Base-by-base conservation (phyloP, 2,888 invertebrate genomes). In the Plemyria rubiginata region DNA sequence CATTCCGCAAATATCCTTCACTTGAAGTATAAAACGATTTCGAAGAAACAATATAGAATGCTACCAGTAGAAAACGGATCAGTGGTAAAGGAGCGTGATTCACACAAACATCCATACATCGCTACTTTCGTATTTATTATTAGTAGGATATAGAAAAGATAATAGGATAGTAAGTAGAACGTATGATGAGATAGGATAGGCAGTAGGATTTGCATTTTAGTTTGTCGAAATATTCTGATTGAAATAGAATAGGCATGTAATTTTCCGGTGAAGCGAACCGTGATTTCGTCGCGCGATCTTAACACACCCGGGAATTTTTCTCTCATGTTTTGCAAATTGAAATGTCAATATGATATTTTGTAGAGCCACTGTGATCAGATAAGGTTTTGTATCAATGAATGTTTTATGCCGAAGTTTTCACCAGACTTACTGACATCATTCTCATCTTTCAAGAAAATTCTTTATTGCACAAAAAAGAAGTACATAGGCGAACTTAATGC, bases 211-310 rank as follows among this genome's bases (percentile, higher is more conserved):
- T 15, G 45, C 16, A 45, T 45, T 16, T 16, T 49, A 38, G 36
- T 56, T 9, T 46, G 36, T 48, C 29, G 8, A 32, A 41, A 43
- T 43, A 38, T 48, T 60, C 36, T 52, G 61, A 51, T 55, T 57
- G 59, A 55, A 67, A 63, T 69, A 49, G 45, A 70, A 68, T 59
- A 60, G 67, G 68, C 60, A 68, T 66, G 67, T 68, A 75, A 76
- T 79, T 77, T 77, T 75, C 74, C 70, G 59, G 70, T 28, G 65
- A 64, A 72, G 56, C 71, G 73, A 72, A 60, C 73, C 70, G 73
- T 63, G 67, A 63, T 52, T n/a, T 59, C 51, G 60, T 63, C 70
- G 54, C 65, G 51, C 62, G 60, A 65, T 67, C 68, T 72, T 71
- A 64, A 63, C 68, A 68, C 64, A 53, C 69, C 67, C 60, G 56